Percentiles rank a stretch among this genome's conserved stretches.
phyloP scores from a whole-genome alignment of 2,797 vertebrate genomes.

The Pseudochirops cupreus region DNA sequence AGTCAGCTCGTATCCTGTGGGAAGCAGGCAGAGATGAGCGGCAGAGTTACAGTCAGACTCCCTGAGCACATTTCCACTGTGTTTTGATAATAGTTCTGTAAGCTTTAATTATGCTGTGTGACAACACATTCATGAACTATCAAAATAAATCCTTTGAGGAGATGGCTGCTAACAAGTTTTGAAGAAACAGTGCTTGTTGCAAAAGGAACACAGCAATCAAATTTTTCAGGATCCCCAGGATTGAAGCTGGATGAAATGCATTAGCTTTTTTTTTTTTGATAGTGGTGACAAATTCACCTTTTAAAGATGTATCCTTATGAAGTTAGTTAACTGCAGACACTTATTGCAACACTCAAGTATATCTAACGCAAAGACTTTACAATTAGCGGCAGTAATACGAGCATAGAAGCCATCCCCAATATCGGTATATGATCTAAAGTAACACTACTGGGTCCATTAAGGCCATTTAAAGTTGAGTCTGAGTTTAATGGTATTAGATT shows the following conservation, averaged over 20 bases:
- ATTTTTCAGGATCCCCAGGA: not conserved
- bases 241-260: slow-evolving; percentile 36
- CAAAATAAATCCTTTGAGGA: slow-evolving; percentile 84
- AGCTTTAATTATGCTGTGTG: slow-evolving; percentile 82
- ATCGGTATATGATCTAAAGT: slow-evolving; percentile 75
- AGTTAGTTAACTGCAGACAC: slow-evolving; percentile 69
- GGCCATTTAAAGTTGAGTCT: slow-evolving; percentile 79
- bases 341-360: slow-evolving; percentile 65
- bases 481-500: slow-evolving; percentile 80
- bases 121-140: slow-evolving; percentile 81
- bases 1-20: slow-evolving; percentile 80
- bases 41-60: slow-evolving; percentile 72
- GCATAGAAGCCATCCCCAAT: slow-evolving; percentile 66
- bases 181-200: slow-evolving; percentile 75
- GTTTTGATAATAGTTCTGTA: slow-evolving; percentile 81
- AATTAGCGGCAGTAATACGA: slow-evolving; percentile 71
- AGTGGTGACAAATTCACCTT: slow-evolving; percentile 65
- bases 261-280: slow-evolving; percentile 60
- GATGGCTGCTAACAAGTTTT: slow-evolving; percentile 78
- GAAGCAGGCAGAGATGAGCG: slow-evolving; percentile 74
- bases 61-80: slow-evolving; percentile 72
- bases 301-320: slow-evolving; percentile 66
- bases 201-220: slow-evolving; percentile 51
- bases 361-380: slow-evolving; percentile 72
- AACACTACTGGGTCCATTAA: slow-evolving; percentile 80